These are phyloP conservation scores for Oxycera nigricornis DNA, from an alignment of 2,888 invertebrate species.

Conservation along the genomic window DNA sequence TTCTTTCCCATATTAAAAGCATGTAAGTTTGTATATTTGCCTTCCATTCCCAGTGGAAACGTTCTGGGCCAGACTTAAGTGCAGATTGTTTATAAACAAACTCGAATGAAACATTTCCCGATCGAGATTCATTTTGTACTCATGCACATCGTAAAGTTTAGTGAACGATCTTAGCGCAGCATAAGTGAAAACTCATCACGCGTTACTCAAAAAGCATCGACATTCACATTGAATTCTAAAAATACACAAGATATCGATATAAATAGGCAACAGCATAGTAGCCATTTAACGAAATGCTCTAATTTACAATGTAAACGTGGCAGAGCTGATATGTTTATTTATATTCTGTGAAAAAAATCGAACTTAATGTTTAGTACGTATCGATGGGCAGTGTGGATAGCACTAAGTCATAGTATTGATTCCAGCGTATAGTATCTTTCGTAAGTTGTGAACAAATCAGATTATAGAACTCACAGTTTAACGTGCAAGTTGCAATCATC, in stretches of 20 bases:
- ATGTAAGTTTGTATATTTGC: neutral
- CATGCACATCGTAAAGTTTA: neutral
- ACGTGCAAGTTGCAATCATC: too few relatives aligned
- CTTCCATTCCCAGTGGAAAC: neutral
- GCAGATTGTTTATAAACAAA: slow-evolving; percentile 13
- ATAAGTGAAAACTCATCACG: neutral
- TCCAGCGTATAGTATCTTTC: too few relatives aligned
- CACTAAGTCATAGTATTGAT: neutral
- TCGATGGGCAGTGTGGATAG: neutral
- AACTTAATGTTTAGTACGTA: too few relatives aligned
- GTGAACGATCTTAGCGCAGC: neutral
- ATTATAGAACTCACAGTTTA: too few relatives aligned
- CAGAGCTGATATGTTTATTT: neutral
- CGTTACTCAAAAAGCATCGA: neutral
- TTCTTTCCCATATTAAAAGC: neutral
- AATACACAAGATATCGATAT: neutral
- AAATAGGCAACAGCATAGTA: neutral
- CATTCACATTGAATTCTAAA: neutral
- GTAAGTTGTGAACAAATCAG: too few relatives aligned
- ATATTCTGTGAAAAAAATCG: neutral
- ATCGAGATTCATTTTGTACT: neutral
- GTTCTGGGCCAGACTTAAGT: neutral
- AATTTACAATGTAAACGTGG: neutral
- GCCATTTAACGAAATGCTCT: neutral
- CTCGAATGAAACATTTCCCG: neutral